Percentiles rank a stretch among this genome's conserved stretches.
These are phyloP conservation scores for Delphinus delphis DNA, from an alignment of 2,113 vertebrate species.

Conservation along the genomic window DNA sequence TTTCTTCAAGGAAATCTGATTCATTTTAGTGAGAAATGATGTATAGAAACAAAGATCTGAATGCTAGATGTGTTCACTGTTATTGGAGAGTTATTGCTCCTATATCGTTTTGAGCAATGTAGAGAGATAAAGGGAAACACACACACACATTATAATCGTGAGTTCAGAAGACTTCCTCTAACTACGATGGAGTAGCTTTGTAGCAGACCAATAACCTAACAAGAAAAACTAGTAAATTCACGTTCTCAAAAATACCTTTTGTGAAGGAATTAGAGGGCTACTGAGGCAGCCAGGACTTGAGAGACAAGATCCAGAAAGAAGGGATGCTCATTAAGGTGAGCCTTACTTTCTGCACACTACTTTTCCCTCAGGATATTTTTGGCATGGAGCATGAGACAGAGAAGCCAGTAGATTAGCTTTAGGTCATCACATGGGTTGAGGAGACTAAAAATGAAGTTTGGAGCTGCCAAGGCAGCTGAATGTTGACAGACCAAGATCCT, in stretches of 20 bases:
- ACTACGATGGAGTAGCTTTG: neutral
- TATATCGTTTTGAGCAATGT: neutral
- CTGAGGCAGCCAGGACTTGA: neutral
- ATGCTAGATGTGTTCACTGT: neutral
- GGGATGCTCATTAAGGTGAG: neutral
- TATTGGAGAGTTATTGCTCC: neutral
- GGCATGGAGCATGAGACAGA: neutral
- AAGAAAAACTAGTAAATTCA: neutral
- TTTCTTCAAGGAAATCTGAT: neutral
- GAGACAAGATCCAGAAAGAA: neutral
- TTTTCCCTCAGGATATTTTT: neutral
- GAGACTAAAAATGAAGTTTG: neutral
- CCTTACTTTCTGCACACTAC: neutral
- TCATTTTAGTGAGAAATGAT: neutral
- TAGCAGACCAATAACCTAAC: neutral
- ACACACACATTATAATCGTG: neutral
- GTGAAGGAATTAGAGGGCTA: neutral
- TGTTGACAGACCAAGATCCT: neutral
- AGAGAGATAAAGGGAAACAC: neutral
- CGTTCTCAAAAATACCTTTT: neutral
- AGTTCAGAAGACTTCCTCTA: neutral
- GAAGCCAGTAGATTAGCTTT: neutral
- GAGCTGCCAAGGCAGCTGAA: neutral
- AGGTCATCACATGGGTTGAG: neutral
- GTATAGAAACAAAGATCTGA: neutral